These are phyloP conservation scores for Percopsis omiscomaycus DNA, from an alignment of 2,797 vertebrate species.

Conservation along the genomic window DNA sequence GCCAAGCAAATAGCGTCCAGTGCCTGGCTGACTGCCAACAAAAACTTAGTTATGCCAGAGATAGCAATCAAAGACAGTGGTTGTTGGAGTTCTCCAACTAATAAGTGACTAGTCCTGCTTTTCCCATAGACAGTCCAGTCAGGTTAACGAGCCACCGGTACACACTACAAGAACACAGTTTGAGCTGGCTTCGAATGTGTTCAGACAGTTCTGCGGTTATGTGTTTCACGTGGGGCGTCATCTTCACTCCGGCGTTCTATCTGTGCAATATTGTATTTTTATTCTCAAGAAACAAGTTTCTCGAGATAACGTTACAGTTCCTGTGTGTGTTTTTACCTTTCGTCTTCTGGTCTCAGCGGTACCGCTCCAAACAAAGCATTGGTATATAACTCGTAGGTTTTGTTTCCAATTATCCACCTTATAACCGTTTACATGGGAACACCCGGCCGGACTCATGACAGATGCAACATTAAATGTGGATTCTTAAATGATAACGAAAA, in stretches of 20 bases:
- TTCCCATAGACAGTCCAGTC: slow-evolving; percentile 11
- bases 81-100: slow-evolving; percentile 15
- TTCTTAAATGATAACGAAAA: slow-evolving; percentile 67
- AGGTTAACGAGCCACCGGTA: slow-evolving; percentile 48
- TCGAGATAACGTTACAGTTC: slow-evolving; percentile 49
- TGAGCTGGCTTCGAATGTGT: slow-evolving; percentile 2
- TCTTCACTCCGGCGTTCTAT: slow-evolving; percentile 36
- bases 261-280: slow-evolving; percentile 46
- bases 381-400: slow-evolving; percentile 96
- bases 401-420: slow-evolving; percentile 99
- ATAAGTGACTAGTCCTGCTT: slow-evolving; percentile 24
- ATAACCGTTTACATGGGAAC: slow-evolving; percentile 96
- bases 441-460: slow-evolving; percentile 96
- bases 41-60: background rate
- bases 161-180: slow-evolving; percentile 31
- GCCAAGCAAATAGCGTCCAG: background rate
- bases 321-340: slow-evolving; percentile 82
- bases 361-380: slow-evolving; percentile 98
- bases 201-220: slow-evolving; percentile 34
- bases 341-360: slow-evolving; percentile 93
- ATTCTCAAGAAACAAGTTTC: slow-evolving; percentile 23
- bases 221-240: slow-evolving; percentile 63
- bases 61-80: slow-evolving; percentile 1
- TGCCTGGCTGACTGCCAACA: background rate
- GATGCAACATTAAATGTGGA: slow-evolving; percentile 77